phyloP scores from a whole-genome alignment of 2,888 invertebrate species.

The Eristalinus aeneus region DNA sequence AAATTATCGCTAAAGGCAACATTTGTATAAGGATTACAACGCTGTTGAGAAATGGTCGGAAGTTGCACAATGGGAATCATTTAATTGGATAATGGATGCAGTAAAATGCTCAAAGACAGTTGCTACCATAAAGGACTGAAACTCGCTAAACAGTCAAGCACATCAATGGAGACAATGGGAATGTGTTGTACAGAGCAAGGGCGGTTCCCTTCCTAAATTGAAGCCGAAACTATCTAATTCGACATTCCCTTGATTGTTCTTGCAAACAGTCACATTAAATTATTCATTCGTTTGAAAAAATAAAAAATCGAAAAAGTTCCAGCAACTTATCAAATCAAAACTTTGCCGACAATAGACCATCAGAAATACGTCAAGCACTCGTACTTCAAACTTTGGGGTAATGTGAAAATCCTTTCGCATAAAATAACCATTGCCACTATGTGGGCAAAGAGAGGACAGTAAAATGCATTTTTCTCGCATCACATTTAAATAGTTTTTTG shows the following conservation, averaged over 20 bases:
- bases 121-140: not conserved
- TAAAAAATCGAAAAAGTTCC: not conserved
- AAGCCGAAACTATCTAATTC: too few relatives aligned
- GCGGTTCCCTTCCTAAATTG: too few relatives aligned
- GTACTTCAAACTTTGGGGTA: not conserved
- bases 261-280: not conserved
- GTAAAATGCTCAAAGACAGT: constrained; percentile 3
- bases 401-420: not conserved
- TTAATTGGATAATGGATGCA: constrained; percentile 56
- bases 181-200: too few relatives aligned
- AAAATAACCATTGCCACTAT: not conserved
- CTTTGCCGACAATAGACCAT: not conserved
- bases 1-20: constrained; percentile 59
- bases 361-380: not conserved
- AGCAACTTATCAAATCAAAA: not conserved
- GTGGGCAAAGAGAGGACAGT: not conserved
- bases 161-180: not conserved
- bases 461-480: constrained; percentile 30
- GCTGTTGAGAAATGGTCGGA: not conserved
- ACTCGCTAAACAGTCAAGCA: not conserved
- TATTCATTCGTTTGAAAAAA: not conserved
- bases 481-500: constrained; percentile 23
- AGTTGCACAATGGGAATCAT: constrained; percentile 22
- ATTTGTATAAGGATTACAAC: constrained; percentile 52
- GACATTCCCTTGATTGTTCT: too few relatives aligned